phyloP scores from a whole-genome alignment of 2,797 vertebrate species.

The Propithecus deckenii region DNA sequence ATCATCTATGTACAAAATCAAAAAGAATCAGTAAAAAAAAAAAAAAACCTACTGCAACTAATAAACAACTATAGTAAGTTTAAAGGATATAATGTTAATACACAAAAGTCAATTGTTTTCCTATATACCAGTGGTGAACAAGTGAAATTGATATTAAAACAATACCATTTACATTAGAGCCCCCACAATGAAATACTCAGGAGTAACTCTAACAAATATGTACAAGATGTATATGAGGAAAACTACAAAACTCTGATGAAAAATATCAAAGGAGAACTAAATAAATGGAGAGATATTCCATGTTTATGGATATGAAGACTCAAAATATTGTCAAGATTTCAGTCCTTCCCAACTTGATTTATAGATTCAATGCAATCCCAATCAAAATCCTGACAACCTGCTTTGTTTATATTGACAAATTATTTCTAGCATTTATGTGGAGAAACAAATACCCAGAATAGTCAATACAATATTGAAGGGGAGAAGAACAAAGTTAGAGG shows the following conservation, averaged over 20 bases:
- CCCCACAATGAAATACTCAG: not conserved
- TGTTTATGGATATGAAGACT: not conserved
- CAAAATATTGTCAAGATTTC: not conserved
- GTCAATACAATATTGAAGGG: not conserved
- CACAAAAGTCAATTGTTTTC: not conserved
- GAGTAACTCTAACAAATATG: not conserved
- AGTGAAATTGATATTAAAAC: not conserved
- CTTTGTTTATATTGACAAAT: not conserved
- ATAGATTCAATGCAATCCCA: not conserved
- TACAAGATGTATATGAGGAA: not conserved
- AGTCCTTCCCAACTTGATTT: not conserved
- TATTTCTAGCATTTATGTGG: not conserved
- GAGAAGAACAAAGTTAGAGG: not conserved
- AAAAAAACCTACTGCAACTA: not conserved
- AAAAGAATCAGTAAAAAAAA: not conserved
- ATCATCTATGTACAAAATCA: not conserved
- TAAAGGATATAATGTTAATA: not conserved
- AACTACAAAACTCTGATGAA: not conserved
- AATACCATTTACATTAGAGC: not conserved
- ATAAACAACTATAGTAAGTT: not conserved
- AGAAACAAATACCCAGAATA: not conserved
- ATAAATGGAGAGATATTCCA: not conserved
- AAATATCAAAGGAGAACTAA: not conserved
- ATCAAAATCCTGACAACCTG: not conserved
- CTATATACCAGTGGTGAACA: not conserved